A percentile compares a stretch with the other conserved stretches of the same genome.
Evolutionary conservation across 1,140 invertebrate species (phyloP).

Genomic region (Psix sp.): DNA sequence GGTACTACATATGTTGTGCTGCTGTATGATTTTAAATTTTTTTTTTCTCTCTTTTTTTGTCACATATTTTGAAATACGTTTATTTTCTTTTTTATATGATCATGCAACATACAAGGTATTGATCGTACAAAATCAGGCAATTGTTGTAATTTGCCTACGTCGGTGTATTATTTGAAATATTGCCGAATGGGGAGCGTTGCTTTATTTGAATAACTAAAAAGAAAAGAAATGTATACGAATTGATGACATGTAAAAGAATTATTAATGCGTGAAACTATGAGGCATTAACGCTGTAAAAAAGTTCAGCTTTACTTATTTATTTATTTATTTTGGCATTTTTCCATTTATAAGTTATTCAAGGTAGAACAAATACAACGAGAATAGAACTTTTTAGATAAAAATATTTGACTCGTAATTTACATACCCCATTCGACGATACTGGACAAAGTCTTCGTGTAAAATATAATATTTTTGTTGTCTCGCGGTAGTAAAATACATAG

Average conservation of each 20-base stretch:
- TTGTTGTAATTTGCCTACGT: slow-evolving; percentile 17
- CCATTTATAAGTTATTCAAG: too few relatives aligned
- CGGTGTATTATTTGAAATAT: slow-evolving; percentile 21
- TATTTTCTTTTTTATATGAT: slow-evolving; percentile 11
- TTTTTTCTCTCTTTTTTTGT: slow-evolving; percentile 8
- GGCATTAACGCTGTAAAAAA: not conserved
- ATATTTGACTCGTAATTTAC: too few relatives aligned
- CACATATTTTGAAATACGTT: slow-evolving; percentile 21
- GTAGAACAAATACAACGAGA: too few relatives aligned
- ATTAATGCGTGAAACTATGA: slow-evolving; percentile 7
- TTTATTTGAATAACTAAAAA: slow-evolving; percentile 8
- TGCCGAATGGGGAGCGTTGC: slow-evolving; percentile 18
- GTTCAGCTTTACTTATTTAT: too few relatives aligned
- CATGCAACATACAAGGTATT: slow-evolving; percentile 48
- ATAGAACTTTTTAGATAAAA: too few relatives aligned
- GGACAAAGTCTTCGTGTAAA: slow-evolving; percentile 65
- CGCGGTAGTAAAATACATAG: slow-evolving; percentile 60
- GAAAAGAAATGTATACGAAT: slow-evolving; percentile 31
- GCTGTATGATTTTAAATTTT: slow-evolving; percentile 32
- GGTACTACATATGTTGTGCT: slow-evolving; percentile 34
- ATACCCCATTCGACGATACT: slow-evolving; percentile 43
- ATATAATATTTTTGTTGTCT: slow-evolving; percentile 66
- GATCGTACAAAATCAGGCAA: slow-evolving; percentile 50
- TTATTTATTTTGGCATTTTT: too few relatives aligned
- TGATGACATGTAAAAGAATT: slow-evolving; percentile 10